Evolutionary conservation across 2,113 vertebrate genomes (phyloP).

Genomic region (Calonectris borealis): DNA sequence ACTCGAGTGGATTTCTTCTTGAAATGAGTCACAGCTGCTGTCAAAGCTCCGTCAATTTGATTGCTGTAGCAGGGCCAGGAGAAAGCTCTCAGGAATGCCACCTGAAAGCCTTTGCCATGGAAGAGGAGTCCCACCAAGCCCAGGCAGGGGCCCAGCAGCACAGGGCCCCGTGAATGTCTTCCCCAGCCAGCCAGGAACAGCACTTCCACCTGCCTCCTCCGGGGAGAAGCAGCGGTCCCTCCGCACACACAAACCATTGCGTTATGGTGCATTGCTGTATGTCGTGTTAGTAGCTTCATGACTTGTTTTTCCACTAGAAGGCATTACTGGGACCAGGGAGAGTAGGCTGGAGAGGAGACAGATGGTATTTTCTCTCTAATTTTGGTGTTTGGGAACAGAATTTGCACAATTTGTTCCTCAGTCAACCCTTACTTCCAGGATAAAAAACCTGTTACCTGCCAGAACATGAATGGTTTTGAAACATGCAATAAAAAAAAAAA

Average conservation of each 20-base stretch:
- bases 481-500: neutral
- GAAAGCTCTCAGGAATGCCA: neutral
- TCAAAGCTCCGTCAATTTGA: constrained; percentile 12
- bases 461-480: constrained; percentile 40
- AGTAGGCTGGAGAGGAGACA: constrained; percentile 24
- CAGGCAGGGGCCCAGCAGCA: neutral
- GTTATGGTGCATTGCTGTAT: neutral
- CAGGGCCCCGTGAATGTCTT: neutral
- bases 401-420: constrained; percentile 54
- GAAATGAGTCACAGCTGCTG: constrained; percentile 43
- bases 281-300: neutral
- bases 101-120: neutral
- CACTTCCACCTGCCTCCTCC: neutral
- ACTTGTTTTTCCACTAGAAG: neutral
- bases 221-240: neutral
- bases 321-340: neutral
- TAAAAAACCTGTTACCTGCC: constrained; percentile 40
- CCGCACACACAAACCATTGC: neutral
- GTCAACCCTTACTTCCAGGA: constrained; percentile 29
- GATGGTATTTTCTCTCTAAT: constrained; percentile 58
- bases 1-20: constrained; percentile 10
- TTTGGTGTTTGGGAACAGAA: constrained; percentile 55
- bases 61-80: neutral
- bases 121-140: neutral
- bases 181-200: neutral